Conservation (phyloP, 2,888 invertebrate genomes). For the Chymomyza fuscimana region DNA sequence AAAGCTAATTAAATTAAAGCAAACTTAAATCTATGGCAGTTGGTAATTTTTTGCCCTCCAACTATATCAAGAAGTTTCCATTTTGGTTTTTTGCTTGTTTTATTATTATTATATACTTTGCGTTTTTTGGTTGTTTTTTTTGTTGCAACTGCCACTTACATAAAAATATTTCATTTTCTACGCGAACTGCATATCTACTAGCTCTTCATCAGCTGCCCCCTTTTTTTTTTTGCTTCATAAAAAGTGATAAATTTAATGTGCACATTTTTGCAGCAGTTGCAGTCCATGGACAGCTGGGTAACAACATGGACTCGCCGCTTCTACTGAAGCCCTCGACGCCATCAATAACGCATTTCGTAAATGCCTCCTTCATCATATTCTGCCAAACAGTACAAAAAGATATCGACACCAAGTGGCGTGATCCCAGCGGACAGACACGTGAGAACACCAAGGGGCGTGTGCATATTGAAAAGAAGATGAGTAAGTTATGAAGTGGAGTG, state of each 20-base stretch:
- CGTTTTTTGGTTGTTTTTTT: background rate
- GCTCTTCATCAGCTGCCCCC: constrained; percentile 17
- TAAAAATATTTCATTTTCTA: background rate
- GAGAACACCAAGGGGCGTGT: constrained; percentile 79
- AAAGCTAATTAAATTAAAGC: constrained; percentile 40
- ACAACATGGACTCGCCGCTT: constrained; percentile 44
- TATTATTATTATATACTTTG: constrained; percentile 1
- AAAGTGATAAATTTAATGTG: constrained; percentile 58
- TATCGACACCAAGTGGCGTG: constrained; percentile 77
- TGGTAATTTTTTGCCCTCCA: background rate
- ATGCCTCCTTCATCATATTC: constrained; percentile 80
- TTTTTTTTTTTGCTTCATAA: background rate
- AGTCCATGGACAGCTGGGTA: constrained; percentile 50
- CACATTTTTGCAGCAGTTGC: constrained; percentile 50
- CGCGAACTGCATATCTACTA: constrained; percentile 17
- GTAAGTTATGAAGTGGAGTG: constrained; percentile 55
- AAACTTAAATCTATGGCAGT: background rate
- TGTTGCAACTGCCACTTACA: background rate
- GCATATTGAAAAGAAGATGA: constrained; percentile 78
- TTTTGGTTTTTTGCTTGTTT: constrained; percentile 7
- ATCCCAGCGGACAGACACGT: constrained; percentile 75
- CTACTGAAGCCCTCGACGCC: constrained; percentile 74
- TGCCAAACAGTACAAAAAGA: constrained; percentile 76
- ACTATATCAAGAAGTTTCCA: constrained; percentile 5
- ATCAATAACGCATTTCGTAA: constrained; percentile 79